Conservation (phyloP, 2,888 invertebrate species). For the Galerucella pusilla region DNA sequence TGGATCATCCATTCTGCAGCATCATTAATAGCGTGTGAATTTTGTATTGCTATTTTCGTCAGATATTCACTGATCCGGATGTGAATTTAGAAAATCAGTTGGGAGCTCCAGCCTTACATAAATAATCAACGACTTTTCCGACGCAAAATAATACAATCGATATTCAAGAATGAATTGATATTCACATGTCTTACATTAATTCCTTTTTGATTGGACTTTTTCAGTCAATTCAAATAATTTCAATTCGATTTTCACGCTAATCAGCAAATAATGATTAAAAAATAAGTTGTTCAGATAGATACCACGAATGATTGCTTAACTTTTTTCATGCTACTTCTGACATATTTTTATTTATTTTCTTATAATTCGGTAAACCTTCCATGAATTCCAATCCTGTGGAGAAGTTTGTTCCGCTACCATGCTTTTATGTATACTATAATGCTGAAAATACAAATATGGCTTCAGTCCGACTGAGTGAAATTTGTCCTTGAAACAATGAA, state of each 20-base stretch:
- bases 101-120: too few relatives aligned
- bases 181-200: too few relatives aligned
- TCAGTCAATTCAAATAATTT: too few relatives aligned
- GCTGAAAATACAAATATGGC: slow-evolving; percentile 3
- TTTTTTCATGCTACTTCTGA: background rate
- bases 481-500: slow-evolving; percentile 1
- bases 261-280: slow-evolving; percentile 1
- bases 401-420: background rate
- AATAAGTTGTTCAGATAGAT: background rate
- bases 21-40: too few relatives aligned
- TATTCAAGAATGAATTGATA: too few relatives aligned
- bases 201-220: too few relatives aligned
- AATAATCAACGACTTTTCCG: too few relatives aligned
- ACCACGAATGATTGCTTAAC: background rate
- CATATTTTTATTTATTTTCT: background rate
- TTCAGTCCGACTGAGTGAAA: background rate
- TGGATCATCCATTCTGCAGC: too few relatives aligned
- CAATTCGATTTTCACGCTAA: background rate
- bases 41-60: too few relatives aligned
- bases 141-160: too few relatives aligned
- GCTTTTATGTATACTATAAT: slow-evolving; percentile 9
- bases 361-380: background rate
- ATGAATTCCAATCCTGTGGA: background rate
- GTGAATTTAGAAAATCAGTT: too few relatives aligned
- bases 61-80: too few relatives aligned